Evolutionary conservation across 2,113 vertebrate genomes (phyloP).

Genomic region (Chloropsis cyanopogon): DNA sequence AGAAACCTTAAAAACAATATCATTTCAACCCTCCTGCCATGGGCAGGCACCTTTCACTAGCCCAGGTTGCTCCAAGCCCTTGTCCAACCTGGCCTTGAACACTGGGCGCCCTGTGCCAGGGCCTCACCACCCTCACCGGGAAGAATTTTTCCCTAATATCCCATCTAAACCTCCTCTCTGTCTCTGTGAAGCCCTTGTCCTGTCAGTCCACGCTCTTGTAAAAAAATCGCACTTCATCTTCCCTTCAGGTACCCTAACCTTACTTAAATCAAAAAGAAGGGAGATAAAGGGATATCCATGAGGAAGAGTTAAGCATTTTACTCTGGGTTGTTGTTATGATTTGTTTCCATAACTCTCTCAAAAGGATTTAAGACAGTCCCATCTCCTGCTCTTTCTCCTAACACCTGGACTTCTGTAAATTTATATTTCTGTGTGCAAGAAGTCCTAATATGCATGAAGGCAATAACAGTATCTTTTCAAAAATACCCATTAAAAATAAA

Average conservation of each 20-base stretch:
- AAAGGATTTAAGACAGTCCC: background rate
- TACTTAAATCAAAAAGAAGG: background rate
- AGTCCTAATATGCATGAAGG: background rate
- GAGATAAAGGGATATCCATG: background rate
- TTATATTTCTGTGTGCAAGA: background rate
- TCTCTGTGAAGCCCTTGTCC: background rate
- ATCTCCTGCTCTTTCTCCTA: background rate
- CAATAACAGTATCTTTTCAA: background rate
- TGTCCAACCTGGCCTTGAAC: rapidly evolving
- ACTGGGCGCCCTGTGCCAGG: background rate
- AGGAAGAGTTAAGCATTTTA: background rate
- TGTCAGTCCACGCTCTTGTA: background rate
- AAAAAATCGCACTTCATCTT: background rate
- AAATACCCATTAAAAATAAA: background rate
- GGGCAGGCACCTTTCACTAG: background rate
- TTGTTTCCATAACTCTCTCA: background rate
- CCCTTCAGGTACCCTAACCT: background rate
- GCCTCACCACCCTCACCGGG: rapidly evolving
- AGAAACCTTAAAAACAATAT: background rate
- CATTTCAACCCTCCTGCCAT: background rate
- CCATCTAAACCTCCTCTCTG: rapidly evolving
- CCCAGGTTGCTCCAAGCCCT: background rate
- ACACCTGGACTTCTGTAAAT: background rate
- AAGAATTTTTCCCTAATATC: rapidly evolving
- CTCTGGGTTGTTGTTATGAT: background rate